Base-by-base conservation (phyloP, 2,888 invertebrate species). In the Arge pagana region DNA sequence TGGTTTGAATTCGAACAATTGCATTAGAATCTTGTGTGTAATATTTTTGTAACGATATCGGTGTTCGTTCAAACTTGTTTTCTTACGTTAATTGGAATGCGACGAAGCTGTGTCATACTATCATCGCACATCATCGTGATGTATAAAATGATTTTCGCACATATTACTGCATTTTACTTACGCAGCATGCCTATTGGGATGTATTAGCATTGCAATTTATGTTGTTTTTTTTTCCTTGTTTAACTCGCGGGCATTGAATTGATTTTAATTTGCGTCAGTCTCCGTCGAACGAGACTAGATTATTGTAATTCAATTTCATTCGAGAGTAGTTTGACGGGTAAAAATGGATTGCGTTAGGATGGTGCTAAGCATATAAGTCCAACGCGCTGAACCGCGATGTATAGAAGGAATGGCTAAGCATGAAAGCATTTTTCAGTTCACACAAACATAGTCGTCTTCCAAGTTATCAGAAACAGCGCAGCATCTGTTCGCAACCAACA, bases 381-480 rank as follows among this genome's bases (percentile, higher is more conserved):
- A 35, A 33, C 31, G 33, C 45, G 35, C 45, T 35, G 33, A 33
- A 35, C 24, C 7, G 24, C 43, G 19, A n/a, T n/a, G n/a, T n/a
- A n/a, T n/a, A n/a, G n/a, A 53, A 39, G 23, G 52, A 50, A 54
- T 54, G 57, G 61, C 60, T 69, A 74, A 76, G 71, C 64, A 69
- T 70, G 63, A 72, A 65, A 74, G 72, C 66, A 68, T 75, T 74
- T 76, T 76, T 69, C 76, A 76, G 76, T 73, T 73, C 73, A 63
- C 74, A 74, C 68, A 76, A 76, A 72, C 71, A 74, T 64, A 65
- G 66, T 63, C 74, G 70, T 57, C 73, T 72, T 57, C 66, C 74
- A 63, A 72, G 71, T 57, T 76, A 76, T 75, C 76, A 76, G 72
- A 76, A 75, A 68, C 75, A 76, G 61, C 74, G 74, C 65, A 70